Conservation (phyloP, 2,888 invertebrate species). For the Linyphia triangularis region DNA sequence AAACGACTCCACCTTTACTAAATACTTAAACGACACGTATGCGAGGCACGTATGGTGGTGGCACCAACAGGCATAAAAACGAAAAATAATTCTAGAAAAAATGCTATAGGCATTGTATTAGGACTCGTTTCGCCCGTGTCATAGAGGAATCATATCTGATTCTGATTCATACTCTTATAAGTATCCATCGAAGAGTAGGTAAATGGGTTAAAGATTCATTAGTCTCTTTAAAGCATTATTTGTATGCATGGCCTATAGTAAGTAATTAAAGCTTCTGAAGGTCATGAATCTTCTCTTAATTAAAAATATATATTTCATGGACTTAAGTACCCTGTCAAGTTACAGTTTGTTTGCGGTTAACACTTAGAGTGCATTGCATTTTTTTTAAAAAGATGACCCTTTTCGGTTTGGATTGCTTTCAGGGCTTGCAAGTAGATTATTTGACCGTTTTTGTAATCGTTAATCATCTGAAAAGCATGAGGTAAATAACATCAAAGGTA, state of each 20-base stretch:
- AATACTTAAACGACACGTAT: not conserved
- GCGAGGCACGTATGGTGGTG: not conserved
- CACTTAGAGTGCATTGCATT: not conserved
- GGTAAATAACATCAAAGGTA: no score
- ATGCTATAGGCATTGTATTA: not conserved
- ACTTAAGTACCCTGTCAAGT: not conserved
- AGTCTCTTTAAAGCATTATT: not conserved
- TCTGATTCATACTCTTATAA: not conserved
- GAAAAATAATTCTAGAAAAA: not conserved
- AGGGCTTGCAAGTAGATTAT: no score
- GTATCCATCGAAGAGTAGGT: not conserved
- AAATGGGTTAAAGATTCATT: slow-evolving; percentile 40
- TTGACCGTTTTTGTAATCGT: no score
- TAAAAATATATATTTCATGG: not conserved
- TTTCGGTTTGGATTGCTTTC: not conserved
- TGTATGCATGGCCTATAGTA: not conserved
- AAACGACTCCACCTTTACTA: not conserved
- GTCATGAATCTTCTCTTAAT: not conserved
- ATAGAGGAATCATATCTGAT: not conserved
- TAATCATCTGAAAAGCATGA: no score
- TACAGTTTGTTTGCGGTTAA: not conserved
- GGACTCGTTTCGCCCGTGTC: not conserved
- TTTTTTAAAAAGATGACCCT: not conserved
- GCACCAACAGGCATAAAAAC: not conserved
- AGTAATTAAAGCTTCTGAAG: not conserved